These are phyloP conservation scores for Ecdyonurus torrentis DNA, from an alignment of 2,888 invertebrate species.

Conservation along the genomic window DNA sequence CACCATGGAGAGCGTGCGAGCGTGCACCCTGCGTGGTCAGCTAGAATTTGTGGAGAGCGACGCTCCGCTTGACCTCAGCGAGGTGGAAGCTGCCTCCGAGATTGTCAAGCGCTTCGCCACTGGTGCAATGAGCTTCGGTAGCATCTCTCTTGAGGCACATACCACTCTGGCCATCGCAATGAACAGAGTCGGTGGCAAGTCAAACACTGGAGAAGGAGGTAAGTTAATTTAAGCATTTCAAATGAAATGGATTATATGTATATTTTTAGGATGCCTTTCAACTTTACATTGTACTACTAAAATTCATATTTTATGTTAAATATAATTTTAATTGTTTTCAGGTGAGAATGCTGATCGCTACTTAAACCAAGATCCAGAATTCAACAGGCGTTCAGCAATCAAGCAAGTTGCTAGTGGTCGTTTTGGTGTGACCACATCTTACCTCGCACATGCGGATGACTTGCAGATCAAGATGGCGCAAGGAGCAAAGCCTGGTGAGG, in stretches of 20 bases:
- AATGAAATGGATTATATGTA: too few species aligned
- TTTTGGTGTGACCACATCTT: conserved; percentile 95
- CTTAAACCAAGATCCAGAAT: conserved; percentile 58
- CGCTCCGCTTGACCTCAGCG: conserved; percentile 62
- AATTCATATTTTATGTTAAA: too few species aligned
- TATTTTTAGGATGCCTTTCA: too few species aligned
- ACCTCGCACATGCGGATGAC: conserved; percentile 94
- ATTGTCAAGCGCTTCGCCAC: conserved; percentile 92
- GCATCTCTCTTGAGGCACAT: conserved; percentile 94
- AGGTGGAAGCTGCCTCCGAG: conserved; percentile 85
- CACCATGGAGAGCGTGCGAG: conserved; percentile 67
- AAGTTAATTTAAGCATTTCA: too few species aligned
- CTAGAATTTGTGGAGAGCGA: conserved; percentile 65
- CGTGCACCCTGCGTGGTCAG: conserved; percentile 86
- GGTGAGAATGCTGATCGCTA: conserved; percentile 48
- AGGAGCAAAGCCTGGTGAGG: conserved; percentile 98
- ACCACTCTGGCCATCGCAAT: conserved; percentile 88
- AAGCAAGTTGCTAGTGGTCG: conserved; percentile 98
- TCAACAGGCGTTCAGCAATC: conserved; percentile 82
- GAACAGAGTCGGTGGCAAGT: conserved; percentile 95
- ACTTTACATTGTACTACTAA: too few species aligned
- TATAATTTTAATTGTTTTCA: conserved; percentile 25
- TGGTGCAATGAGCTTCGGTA: conserved; percentile 93
- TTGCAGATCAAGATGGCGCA: conserved; percentile 99
- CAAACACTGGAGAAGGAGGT: conserved; percentile 98